These are phyloP conservation scores for Agrochola lota DNA, from an alignment of 2,888 invertebrate species.

Conservation along the genomic window DNA sequence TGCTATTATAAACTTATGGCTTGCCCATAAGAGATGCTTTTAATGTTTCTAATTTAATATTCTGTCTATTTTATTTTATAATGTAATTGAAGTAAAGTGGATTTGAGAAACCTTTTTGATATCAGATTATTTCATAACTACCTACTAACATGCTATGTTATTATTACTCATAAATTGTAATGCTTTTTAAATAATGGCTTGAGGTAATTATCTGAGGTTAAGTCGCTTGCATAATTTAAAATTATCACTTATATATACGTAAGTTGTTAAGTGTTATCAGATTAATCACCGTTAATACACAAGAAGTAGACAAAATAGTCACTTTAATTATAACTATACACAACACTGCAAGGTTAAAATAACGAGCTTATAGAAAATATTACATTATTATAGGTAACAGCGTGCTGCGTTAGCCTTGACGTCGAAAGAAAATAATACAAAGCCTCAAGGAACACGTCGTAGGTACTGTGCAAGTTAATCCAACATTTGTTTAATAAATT, in stretches of 20 bases:
- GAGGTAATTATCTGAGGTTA: slow-evolving; percentile 36
- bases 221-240: slow-evolving; percentile 51
- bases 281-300: slow-evolving; percentile 58
- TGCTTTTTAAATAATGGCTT: slow-evolving; percentile 50
- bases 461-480: background rate
- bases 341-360: slow-evolving; percentile 49
- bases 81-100: slow-evolving; percentile 57
- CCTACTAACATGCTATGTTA: slow-evolving; percentile 48
- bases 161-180: slow-evolving; percentile 56
- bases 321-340: slow-evolving; percentile 62
- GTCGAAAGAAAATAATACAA: slow-evolving; percentile 25
- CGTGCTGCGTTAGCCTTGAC: slow-evolving; percentile 8
- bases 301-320: slow-evolving; percentile 48
- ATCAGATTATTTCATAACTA: slow-evolving; percentile 39
- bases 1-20: slow-evolving; percentile 82
- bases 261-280: slow-evolving; percentile 35
- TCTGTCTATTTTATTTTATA: slow-evolving; percentile 56
- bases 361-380: slow-evolving; percentile 25
- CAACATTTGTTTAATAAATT: background rate
- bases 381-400: slow-evolving; percentile 12
- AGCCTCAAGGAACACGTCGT: slow-evolving; percentile 11
- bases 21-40: slow-evolving; percentile 69
- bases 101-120: slow-evolving; percentile 47
- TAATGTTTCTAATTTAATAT: slow-evolving; percentile 66
- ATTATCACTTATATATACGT: slow-evolving; percentile 54